Percentiles rank a stretch among this genome's conserved stretches.
Evolutionary conservation across 2,797 vertebrate species (phyloP).

Genomic region (Lagodon rhomboides): DNA sequence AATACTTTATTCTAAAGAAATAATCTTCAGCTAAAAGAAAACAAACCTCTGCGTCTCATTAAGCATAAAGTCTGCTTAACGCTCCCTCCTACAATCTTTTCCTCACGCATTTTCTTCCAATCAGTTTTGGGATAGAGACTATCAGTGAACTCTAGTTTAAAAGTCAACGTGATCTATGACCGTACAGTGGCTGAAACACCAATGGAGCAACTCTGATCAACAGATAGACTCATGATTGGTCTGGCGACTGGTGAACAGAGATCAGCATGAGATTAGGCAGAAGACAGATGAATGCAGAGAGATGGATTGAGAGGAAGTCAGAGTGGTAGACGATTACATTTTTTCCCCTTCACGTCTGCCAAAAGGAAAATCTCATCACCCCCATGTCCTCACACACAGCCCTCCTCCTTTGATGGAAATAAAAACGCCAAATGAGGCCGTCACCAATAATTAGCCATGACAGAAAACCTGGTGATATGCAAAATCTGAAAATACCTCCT

Average conservation of each 20-base stretch:
- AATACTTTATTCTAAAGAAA: slow-evolving; percentile 45
- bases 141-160: slow-evolving; percentile 9
- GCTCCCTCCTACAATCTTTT: neutral
- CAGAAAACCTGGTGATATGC: slow-evolving; percentile 38
- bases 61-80: slow-evolving; percentile 23
- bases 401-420: slow-evolving; percentile 59
- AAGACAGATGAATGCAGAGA: slow-evolving; percentile 54
- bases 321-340: slow-evolving; percentile 44
- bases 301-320: slow-evolving; percentile 59
- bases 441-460: slow-evolving; percentile 52
- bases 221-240: neutral
- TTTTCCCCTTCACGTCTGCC: slow-evolving; percentile 44
- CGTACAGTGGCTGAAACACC: slow-evolving; percentile 49
- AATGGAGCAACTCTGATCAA: neutral
- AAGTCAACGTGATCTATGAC: slow-evolving; percentile 16
- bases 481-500: slow-evolving; percentile 36
- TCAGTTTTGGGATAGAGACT: neutral
- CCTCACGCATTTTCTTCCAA: neutral
- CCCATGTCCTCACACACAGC: slow-evolving; percentile 40
- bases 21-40: slow-evolving; percentile 32
- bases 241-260: slow-evolving; percentile 18
- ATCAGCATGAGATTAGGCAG: slow-evolving; percentile 47
- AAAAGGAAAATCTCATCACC: slow-evolving; percentile 58
- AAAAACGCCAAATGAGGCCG: slow-evolving; percentile 52
- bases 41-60: slow-evolving; percentile 41